Conservation (phyloP, 2,888 invertebrate species). For the Lasioglossum oenotherae region DNA sequence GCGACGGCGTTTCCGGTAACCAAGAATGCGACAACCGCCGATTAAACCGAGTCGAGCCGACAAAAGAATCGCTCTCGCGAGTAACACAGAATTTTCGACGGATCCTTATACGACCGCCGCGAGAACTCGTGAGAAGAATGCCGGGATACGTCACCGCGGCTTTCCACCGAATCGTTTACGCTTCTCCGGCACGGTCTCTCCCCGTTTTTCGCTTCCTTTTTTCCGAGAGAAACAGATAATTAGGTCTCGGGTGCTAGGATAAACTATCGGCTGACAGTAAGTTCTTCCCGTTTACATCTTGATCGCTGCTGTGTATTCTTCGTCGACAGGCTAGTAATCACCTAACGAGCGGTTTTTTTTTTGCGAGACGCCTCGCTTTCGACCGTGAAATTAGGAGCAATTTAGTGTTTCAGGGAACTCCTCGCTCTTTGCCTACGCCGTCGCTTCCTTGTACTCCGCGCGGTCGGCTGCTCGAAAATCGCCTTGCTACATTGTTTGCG, state of each 20-base stretch:
- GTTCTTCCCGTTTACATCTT: conserved; percentile 23
- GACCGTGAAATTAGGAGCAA: conserved; percentile 57
- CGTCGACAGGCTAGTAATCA: conserved; percentile 39
- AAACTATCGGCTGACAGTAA: conserved; percentile 7
- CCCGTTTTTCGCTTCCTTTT: neutral
- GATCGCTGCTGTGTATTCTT: conserved; percentile 24
- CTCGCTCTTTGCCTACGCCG: conserved; percentile 21
- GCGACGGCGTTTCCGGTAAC: conserved; percentile 60
- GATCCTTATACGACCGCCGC: neutral
- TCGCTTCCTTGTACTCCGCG: conserved; percentile 1
- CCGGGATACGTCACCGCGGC: neutral
- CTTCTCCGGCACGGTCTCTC: neutral
- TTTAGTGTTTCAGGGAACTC: conserved; percentile 53
- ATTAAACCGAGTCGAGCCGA: conserved; percentile 46
- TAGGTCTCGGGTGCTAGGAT: neutral
- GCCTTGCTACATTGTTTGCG: neutral
- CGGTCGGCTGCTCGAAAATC: conserved; percentile 25
- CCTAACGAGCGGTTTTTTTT: conserved; percentile 38
- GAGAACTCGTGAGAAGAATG: conserved; percentile 22
- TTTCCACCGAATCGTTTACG: neutral
- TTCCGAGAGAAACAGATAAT: neutral
- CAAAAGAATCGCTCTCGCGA: conserved; percentile 50
- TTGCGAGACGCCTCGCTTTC: conserved; percentile 44
- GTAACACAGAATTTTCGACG: conserved; percentile 33
- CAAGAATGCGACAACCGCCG: conserved; percentile 49